Base-by-base conservation (phyloP, 2,888 invertebrate genomes). In the Synanthedon tipuliformis region DNA sequence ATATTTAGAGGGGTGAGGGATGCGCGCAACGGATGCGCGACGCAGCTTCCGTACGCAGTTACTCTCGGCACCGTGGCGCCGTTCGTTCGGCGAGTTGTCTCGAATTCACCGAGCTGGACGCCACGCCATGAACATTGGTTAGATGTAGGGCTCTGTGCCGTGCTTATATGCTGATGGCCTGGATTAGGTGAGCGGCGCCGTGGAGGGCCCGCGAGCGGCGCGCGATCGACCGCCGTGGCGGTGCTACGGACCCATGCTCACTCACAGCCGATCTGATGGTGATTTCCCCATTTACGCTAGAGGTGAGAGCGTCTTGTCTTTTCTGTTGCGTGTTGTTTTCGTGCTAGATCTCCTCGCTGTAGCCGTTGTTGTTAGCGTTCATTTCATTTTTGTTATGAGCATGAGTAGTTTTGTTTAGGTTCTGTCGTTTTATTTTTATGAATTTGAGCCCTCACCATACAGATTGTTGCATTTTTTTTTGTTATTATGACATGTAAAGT, bases 241-340 rank as follows among this genome's bases (percentile, higher is more conserved):
- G 78, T 90, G 90, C 76, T 90, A 90, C 79, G 91, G 90, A 79
- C 90, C 91, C 76, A 94, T 94, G 92, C 89, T 94, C 76, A 94
- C 93, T 62, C 94, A 94, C 88, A 94, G 94, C 78, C 92, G 93
- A 84, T 94, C 94, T 79, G 94, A 94, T 77, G 93, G 94, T 72
- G 94, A 94, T 84, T 94, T 94, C 85, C 94, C 94, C 70, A 91
- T 93, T 81, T 93, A 93, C 82, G 89, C 91, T 66, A 90, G 91
- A 93, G 94, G 94, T 94, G 89, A 86, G 85, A 68, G 53, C 51
- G 48, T 51, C 54, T 50, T 55, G 51, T 18, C 51, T 55, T 50
- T 34, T 54, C 52, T 54, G 51, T 51, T 55, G 50, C 53, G 52
- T 55, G 54, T 57, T 57, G 57, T 55, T 57, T 53, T 55, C 55